These are phyloP conservation scores for Onthophagus sagittarius DNA, from an alignment of 2,888 invertebrate species.

Conservation along the genomic window DNA sequence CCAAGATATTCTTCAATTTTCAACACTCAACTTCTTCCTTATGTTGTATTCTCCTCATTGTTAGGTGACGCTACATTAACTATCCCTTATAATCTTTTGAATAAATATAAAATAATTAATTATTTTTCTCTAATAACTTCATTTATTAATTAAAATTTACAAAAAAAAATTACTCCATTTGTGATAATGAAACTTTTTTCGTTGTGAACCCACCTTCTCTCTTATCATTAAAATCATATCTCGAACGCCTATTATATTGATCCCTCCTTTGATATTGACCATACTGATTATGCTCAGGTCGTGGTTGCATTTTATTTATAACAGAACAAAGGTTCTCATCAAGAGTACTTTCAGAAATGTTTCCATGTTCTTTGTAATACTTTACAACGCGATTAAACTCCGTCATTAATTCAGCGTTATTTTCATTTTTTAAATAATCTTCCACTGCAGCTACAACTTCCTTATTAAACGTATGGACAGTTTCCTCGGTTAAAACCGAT, in stretches of 20 bases:
- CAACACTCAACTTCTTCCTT: too few relatives aligned
- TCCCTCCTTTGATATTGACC: not conserved
- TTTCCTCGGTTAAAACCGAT: conserved; percentile 55
- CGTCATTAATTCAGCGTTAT: conserved; percentile 52
- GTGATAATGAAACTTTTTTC: not conserved
- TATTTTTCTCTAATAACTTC: not conserved
- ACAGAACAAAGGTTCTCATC: conserved; percentile 28
- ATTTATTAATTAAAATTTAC: not conserved
- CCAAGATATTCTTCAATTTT: too few relatives aligned
- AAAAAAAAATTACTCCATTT: not conserved
- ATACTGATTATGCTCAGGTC: not conserved
- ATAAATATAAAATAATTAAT: too few relatives aligned
- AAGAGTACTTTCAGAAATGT: conserved; percentile 48
- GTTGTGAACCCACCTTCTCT: not conserved
- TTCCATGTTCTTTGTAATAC: conserved; percentile 53
- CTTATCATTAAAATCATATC: not conserved
- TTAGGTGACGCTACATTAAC: too few relatives aligned
- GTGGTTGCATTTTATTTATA: not conserved
- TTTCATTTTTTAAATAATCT: conserved; percentile 49
- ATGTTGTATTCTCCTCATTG: too few relatives aligned
- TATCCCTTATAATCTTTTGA: too few relatives aligned
- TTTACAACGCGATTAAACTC: conserved; percentile 57
- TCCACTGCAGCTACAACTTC: conserved; percentile 58
- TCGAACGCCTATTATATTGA: not conserved
- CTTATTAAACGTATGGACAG: conserved; percentile 58